Conservation (phyloP, 2,888 invertebrate species). For the Cephus runcator region DNA sequence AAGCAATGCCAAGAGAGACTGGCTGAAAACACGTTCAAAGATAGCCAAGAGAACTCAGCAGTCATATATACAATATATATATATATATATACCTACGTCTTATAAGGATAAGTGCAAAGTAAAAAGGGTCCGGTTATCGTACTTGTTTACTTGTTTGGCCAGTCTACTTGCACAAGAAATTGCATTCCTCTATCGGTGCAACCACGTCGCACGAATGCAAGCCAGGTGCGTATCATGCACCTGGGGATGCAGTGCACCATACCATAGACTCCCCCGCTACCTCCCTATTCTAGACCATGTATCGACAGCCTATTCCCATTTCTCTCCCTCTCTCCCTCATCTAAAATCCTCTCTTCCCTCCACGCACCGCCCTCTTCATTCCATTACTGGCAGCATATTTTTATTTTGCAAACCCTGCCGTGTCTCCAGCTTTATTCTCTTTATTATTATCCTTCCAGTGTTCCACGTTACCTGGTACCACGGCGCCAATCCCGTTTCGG, state of each 20-base stretch:
- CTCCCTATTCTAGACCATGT: not conserved
- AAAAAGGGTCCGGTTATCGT: not conserved
- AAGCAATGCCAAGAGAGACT: not conserved
- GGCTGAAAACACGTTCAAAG: not conserved
- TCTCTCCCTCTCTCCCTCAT: not conserved
- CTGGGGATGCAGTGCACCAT: not conserved
- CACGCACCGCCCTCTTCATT: not conserved
- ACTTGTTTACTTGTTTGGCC: not conserved
- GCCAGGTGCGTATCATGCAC: not conserved
- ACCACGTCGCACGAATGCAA: not conserved
- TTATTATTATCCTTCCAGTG: not conserved
- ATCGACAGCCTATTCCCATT: not conserved
- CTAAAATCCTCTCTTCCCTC: slow-evolving; percentile 7
- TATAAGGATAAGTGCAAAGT: not conserved
- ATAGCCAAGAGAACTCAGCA: not conserved
- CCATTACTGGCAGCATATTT: not conserved
- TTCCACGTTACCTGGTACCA: not conserved
- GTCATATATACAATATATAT: not conserved
- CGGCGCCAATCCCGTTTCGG: not conserved
- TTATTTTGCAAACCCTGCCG: not conserved
- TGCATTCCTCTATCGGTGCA: not conserved
- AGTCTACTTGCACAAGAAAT: slow-evolving; percentile 5
- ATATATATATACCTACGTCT: not conserved
- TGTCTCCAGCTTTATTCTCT: not conserved
- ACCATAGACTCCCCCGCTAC: not conserved